Evolutionary conservation across 2,888 invertebrate genomes (phyloP).

Genomic region (Anthophora plumipes): DNA sequence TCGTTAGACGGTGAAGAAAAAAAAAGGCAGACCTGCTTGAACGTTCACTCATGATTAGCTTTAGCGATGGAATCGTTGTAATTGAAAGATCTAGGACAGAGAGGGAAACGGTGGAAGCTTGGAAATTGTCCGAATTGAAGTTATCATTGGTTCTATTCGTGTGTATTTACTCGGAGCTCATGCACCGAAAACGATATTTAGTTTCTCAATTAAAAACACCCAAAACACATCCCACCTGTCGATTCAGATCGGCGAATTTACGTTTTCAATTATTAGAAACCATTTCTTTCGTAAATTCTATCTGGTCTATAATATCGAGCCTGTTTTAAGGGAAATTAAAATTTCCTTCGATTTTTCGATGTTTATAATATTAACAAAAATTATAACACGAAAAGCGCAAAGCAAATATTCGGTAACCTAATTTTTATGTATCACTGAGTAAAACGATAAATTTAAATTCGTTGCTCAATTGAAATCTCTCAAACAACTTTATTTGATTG

Average conservation of each 20-base stretch:
- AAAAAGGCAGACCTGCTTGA: constrained; percentile 2
- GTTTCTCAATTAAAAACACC: not conserved
- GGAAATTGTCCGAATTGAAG: constrained; percentile 31
- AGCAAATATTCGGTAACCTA: no score
- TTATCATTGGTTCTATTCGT: constrained; percentile 8
- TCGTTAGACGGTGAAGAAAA: not conserved
- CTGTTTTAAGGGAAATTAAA: not conserved
- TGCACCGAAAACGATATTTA: not conserved
- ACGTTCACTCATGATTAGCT: not conserved
- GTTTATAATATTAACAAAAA: no score
- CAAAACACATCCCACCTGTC: not conserved
- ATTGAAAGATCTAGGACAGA: constrained; percentile 28
- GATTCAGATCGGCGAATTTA: not conserved
- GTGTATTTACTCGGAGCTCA: constrained; percentile 17
- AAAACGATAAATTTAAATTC: no score
- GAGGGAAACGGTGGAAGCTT: not conserved
- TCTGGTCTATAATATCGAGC: not conserved
- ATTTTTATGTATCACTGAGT: no score
- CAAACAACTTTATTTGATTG: no score
- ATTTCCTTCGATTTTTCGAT: no score
- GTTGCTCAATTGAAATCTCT: no score
- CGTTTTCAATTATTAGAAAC: not conserved
- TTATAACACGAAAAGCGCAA: no score
- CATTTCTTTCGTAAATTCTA: not conserved
- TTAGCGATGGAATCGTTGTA: constrained; percentile 22